Percentiles rank a stretch among this genome's conserved stretches.
phyloP scores from a whole-genome alignment of 2,113 vertebrate species.

The Albula glossodonta region DNA sequence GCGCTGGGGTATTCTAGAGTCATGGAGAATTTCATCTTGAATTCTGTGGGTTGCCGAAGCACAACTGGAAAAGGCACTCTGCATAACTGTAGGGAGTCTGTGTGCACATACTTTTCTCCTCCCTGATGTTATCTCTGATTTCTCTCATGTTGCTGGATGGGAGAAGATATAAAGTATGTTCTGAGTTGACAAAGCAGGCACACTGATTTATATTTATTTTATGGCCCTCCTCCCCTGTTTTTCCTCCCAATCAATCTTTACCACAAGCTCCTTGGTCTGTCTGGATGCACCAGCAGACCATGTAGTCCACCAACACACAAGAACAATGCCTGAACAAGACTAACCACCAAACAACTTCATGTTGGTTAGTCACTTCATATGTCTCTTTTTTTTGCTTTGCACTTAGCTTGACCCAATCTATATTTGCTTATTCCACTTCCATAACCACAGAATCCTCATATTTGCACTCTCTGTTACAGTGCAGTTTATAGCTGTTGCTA shows the following conservation, averaged over 20 bases:
- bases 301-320: too few relatives aligned
- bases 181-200: too few relatives aligned
- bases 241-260: too few relatives aligned
- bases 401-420: background rate
- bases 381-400: background rate
- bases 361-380: background rate
- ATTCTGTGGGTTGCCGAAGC: background rate
- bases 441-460: background rate
- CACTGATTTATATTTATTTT: too few relatives aligned
- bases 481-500: background rate
- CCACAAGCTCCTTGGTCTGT: too few relatives aligned
- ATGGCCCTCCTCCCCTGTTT: too few relatives aligned
- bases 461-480: background rate
- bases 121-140: background rate
- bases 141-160: too few relatives aligned
- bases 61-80: background rate
- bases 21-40: background rate
- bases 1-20: background rate
- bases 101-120: background rate
- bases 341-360: too few relatives aligned
- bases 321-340: too few relatives aligned
- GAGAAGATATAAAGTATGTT: too few relatives aligned
- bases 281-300: too few relatives aligned
- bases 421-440: background rate
- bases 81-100: background rate